Evolutionary conservation across 2,888 invertebrate genomes (phyloP).

Genomic region (Drepanosiphum platanoidis): DNA sequence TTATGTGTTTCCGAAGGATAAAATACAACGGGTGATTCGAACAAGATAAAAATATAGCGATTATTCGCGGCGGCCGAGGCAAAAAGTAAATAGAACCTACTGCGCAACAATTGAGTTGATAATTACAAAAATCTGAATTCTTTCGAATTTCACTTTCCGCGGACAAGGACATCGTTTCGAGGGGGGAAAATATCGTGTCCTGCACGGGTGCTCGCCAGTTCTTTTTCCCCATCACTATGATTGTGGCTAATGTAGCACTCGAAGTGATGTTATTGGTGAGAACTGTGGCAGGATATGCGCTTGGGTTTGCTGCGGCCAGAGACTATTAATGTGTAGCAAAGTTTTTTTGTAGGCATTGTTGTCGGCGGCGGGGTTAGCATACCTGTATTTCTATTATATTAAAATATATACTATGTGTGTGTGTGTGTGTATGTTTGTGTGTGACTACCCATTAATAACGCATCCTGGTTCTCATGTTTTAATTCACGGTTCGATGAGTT

Average conservation of each 20-base stretch:
- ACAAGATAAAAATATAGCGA: not conserved
- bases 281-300: slow-evolving; percentile 31
- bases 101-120: not conserved
- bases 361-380: slow-evolving; percentile 21
- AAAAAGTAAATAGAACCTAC: not conserved
- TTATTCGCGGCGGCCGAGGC: not conserved
- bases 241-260: not conserved
- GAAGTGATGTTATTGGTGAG: not conserved
- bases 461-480: slow-evolving; percentile 59
- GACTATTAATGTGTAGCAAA: not conserved
- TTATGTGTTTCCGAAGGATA: not conserved
- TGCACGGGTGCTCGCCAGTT: not conserved
- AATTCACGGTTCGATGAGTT: slow-evolving; percentile 46
- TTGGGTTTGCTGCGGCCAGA: not conserved
- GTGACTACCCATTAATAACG: slow-evolving; percentile 20
- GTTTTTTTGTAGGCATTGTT: slow-evolving; percentile 34
- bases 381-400: not conserved
- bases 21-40: not conserved
- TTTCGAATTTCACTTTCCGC: not conserved
- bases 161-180: not conserved
- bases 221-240: not conserved
- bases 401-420: too few species aligned
- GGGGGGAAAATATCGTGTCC: not conserved
- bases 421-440: not conserved
- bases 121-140: not conserved